Percentiles rank a stretch among this genome's conserved stretches.
phyloP scores from a whole-genome alignment of 2,113 vertebrate species.

The Catharus minimus region DNA sequence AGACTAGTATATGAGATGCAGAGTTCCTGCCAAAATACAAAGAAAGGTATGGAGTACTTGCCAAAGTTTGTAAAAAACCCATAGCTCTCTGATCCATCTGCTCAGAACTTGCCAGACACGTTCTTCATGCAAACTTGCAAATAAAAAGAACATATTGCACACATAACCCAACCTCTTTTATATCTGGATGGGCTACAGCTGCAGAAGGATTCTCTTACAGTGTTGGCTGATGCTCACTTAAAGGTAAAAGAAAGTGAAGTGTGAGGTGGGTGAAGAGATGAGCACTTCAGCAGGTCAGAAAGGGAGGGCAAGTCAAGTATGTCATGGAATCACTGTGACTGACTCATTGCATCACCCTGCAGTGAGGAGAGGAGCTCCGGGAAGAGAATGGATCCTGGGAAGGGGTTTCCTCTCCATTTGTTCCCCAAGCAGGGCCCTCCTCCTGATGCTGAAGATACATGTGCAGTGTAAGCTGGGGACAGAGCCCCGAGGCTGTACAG shows the following conservation, averaged over 20 bases:
- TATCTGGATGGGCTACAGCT: conserved; percentile 43
- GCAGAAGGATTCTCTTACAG: conserved; percentile 16
- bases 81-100: conserved; percentile 56
- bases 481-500: background rate
- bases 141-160: conserved; percentile 67
- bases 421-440: background rate
- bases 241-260: conserved; percentile 56
- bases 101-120: conserved; percentile 68
- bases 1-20: conserved; percentile 64
- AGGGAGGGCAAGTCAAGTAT: background rate
- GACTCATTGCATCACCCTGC: background rate
- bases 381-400: background rate
- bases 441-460: background rate
- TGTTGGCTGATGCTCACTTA: background rate
- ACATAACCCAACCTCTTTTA: conserved; percentile 34
- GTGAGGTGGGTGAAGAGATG: background rate
- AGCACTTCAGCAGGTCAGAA: background rate
- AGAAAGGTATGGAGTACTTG: conserved; percentile 65
- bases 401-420: conserved; percentile 5
- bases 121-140: conserved; percentile 68
- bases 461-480: background rate
- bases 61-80: conserved; percentile 42
- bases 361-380: background rate
- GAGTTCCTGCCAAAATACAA: conserved; percentile 64
- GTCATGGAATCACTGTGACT: background rate